A percentile compares a stretch with the other conserved stretches of the same genome.
phyloP scores from a whole-genome alignment of 2,113 vertebrate species.

The Microcebus griseorufus region DNA sequence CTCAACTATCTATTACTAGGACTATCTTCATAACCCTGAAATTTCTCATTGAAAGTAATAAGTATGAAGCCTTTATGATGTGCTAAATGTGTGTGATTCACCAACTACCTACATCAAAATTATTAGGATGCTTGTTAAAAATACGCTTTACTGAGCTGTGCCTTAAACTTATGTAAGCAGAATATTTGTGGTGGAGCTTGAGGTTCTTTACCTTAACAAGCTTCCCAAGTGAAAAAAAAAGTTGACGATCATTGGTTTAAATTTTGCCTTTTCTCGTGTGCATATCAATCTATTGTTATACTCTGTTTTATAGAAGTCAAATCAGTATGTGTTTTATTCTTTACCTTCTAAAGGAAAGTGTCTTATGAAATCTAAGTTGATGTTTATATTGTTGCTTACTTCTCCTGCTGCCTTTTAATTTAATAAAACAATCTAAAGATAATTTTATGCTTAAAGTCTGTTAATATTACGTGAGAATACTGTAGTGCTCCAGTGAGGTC shows the following conservation, averaged over 20 bases:
- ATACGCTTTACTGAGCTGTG: neutral
- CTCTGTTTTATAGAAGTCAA: neutral
- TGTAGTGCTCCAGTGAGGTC: neutral
- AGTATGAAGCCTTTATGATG: neutral
- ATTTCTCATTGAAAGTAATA: neutral
- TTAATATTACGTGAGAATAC: neutral
- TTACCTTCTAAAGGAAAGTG: neutral
- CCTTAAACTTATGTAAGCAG: neutral
- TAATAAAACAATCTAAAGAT: neutral
- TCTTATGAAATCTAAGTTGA: neutral
- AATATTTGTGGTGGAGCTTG: neutral
- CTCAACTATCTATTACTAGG: neutral
- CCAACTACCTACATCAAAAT: neutral
- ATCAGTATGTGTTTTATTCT: neutral
- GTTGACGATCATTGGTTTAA: neutral
- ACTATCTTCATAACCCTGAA: neutral
- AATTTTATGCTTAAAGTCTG: neutral
- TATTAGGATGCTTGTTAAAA: neutral
- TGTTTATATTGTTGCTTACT: neutral
- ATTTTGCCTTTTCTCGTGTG: neutral
- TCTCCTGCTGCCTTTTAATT: neutral
- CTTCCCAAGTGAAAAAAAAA: neutral
- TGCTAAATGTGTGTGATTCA: neutral
- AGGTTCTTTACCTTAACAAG: neutral
- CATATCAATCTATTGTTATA: neutral